Evolutionary conservation across 2,888 invertebrate species (phyloP), one percentile per base, ranked within the genome.

Genomic region (Agrotis exclamationis): DNA sequence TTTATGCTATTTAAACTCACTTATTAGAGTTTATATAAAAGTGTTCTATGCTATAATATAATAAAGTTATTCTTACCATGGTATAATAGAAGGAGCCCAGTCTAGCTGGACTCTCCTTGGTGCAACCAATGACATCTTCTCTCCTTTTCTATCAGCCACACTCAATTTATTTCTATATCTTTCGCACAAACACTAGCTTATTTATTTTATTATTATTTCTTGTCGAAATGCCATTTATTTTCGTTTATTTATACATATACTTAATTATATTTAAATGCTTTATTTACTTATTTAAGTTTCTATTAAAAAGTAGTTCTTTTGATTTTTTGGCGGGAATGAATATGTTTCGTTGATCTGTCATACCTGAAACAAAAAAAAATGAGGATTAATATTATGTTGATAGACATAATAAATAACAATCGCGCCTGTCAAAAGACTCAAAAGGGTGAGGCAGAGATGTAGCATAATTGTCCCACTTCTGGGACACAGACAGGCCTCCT

Each of bases 101-200:
- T 94, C 95, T 63, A 96, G 83, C 78, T 95, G 95, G 72, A 95
- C 95, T 74, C 95, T 85, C 70, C 95, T 89, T 2, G 96, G 96
- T 54, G 96, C 96, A 6, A 96, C 92, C 66, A 96, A 88, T 89
- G 96, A 96, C 96, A 96, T 96, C 86, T 91, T 90, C 58, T 74
- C 76, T 76, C 70, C 72, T 75, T 87, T 74, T 82, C 73, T 76
- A 39, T 84, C 87, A 84, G 85, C 89, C 88, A 90, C 90, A 81
- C 75, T 90, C 75, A 70, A 60, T 65, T 57, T 66, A 45, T 48
- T 39, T 39, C 13, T 69, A 28, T 73, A 44, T 54, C 63, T 83
- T 58, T 78, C 14, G 20, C 63, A 80, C 66, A 51, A 70, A 65
- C 69, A 82, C 76, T 74, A 47, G 28, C 22, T 62, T 57, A 59